These are phyloP conservation scores for Pyrrhosoma nymphula DNA, from an alignment of 2,888 invertebrate genomes.

Conservation along the genomic window DNA sequence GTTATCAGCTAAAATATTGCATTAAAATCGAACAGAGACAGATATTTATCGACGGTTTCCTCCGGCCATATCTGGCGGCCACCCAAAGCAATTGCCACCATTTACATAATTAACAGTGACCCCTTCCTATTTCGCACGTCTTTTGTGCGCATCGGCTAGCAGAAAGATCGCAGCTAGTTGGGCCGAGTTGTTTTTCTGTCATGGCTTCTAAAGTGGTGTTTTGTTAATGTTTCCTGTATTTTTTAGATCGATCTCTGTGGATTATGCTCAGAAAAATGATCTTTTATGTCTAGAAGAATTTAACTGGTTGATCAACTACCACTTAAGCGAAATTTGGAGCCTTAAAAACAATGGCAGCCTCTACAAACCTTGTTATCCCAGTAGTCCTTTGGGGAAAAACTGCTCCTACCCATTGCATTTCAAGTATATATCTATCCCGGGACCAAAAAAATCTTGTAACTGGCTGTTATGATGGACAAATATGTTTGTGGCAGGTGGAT, in stretches of 20 bases:
- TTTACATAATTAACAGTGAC: neutral
- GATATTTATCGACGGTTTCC: no score
- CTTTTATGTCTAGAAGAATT: neutral
- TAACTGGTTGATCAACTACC: neutral
- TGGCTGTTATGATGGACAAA: slow-evolving; percentile 98
- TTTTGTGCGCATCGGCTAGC: slow-evolving; percentile 24
- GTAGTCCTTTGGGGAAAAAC: slow-evolving; percentile 98
- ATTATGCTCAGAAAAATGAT: neutral
- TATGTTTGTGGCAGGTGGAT: slow-evolving; percentile 96
- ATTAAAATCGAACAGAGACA: no score
- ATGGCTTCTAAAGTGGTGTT: neutral
- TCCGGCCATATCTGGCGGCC: no score
- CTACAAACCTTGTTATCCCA: slow-evolving; percentile 95
- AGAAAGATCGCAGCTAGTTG: neutral
- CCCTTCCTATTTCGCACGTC: neutral
- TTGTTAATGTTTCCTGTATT: neutral
- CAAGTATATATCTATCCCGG: slow-evolving; percentile 93
- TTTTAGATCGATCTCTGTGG: neutral
- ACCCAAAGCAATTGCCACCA: neutral
- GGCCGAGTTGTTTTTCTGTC: neutral
- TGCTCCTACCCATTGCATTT: slow-evolving; percentile 98
- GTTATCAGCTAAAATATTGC: no score
- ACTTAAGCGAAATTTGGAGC: neutral
- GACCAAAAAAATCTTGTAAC: slow-evolving; percentile 96
- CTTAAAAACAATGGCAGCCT: slow-evolving; percentile 10